Base-by-base conservation (phyloP, 2,888 invertebrate species). In the Nipponacmea schrenckii region DNA sequence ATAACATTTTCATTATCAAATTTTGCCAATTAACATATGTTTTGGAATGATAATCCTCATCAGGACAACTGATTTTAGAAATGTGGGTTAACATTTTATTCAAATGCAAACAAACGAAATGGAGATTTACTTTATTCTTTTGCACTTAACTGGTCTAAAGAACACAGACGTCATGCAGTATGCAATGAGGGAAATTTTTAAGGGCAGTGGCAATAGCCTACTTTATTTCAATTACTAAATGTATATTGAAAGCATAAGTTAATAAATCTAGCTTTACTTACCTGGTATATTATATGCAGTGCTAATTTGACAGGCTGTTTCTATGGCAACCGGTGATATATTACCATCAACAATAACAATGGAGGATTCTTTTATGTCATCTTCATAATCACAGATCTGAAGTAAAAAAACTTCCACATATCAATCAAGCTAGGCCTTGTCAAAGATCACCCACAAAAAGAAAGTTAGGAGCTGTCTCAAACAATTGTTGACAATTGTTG, bases 311-410 rank as follows among this genome's bases (percentile, higher is more conserved):
- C 81, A 80, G 39, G 85, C 75, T 70, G 79, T 79, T 12, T 80
- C 77, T 69, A 96, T 93, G 0, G 95, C 92, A 27, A 91, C 89
- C 63, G 92, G 83, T 0, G 94, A 92, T 64, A 95, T 86, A 90
- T 98, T 98, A 12, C 94, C 95, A 88, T 98, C 98, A 69, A 97
- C 89, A 26, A 96, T 90, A 14, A 98, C 91, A 45, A 97, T 88
- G 0, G 95, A 93, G 0, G 95, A 91, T 14, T 89, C 86, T 76
- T 90, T 89, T 39, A 97, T 90, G 1, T 91, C 84, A 0, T 91
- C 85, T 71, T 92, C 91, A 83, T 93, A 91, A 69, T 90, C 89
- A 72, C 90, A 87, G n/a, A 95, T 91, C 92, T 94, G 86, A 62
- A 75, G 77, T 63, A 68, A 39, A 69, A 62, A 14, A n/a, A n/a